Percentiles rank a stretch among this genome's conserved stretches.
Evolutionary conservation across 2,888 invertebrate genomes (phyloP).

Genomic region (Hypsopygia costalis): DNA sequence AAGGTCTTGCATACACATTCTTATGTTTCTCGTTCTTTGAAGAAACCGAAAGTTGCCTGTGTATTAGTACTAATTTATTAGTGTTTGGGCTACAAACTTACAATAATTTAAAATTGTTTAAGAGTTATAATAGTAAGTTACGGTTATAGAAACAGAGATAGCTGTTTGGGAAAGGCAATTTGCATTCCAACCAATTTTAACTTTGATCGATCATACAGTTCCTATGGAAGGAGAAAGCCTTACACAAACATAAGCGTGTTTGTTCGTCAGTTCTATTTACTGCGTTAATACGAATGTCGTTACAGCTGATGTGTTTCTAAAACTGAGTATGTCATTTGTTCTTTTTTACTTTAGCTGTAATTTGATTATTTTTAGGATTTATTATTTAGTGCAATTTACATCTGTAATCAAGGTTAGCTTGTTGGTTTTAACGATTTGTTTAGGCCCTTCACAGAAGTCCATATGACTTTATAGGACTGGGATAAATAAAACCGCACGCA

Average conservation of each 20-base stretch:
- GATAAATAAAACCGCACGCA: too few relatives aligned
- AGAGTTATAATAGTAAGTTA: background rate
- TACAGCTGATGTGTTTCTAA: background rate
- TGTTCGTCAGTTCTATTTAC: too few relatives aligned
- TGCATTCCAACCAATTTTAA: background rate
- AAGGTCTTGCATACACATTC: background rate
- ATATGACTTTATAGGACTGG: too few relatives aligned
- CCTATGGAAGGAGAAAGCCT: too few relatives aligned
- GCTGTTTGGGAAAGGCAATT: background rate
- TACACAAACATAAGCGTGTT: too few relatives aligned
- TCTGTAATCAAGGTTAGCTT: too few relatives aligned
- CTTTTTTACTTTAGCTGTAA: background rate
- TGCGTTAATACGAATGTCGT: too few relatives aligned
- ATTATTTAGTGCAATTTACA: background rate
- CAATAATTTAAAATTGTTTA: background rate
- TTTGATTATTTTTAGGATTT: background rate
- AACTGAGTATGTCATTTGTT: background rate
- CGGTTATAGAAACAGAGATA: background rate
- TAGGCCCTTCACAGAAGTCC: too few relatives aligned
- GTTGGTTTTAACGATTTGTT: too few relatives aligned
- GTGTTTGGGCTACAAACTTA: background rate
- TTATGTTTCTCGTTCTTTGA: too few relatives aligned
- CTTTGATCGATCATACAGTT: too few relatives aligned
- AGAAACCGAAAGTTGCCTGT: too few relatives aligned
- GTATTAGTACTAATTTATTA: background rate